These are phyloP conservation scores for Acrocephalus arundinaceus DNA, from an alignment of 2,113 vertebrate genomes.

Conservation along the genomic window DNA sequence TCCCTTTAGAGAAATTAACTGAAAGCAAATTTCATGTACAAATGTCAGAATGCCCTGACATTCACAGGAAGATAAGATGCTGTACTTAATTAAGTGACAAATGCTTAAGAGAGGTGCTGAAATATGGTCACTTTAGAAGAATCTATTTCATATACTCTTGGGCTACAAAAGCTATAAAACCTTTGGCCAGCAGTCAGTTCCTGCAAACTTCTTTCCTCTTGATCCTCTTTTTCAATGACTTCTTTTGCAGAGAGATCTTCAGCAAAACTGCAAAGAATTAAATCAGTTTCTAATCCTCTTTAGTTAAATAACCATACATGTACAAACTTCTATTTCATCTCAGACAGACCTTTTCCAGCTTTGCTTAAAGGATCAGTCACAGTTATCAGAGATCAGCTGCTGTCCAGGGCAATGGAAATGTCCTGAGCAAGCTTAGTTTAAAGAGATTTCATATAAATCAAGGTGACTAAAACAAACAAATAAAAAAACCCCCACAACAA, in stretches of 20 bases:
- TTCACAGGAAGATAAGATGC: not conserved
- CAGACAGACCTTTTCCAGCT: slow-evolving; percentile 39
- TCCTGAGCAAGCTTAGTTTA: not conserved
- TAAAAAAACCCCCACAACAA: not conserved
- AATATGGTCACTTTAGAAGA: slow-evolving; percentile 29
- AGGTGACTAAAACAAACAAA: not conserved
- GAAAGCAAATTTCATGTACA: not conserved
- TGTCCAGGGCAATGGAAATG: not conserved
- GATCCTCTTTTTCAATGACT: slow-evolving; percentile 68
- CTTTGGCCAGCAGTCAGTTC: slow-evolving; percentile 65
- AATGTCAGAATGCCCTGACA: not conserved
- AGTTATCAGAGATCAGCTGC: slow-evolving; percentile 16
- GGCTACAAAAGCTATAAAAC: slow-evolving; percentile 65
- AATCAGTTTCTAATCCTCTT: slow-evolving; percentile 66
- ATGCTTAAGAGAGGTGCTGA: slow-evolving; percentile 39
- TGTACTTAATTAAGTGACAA: slow-evolving; percentile 9
- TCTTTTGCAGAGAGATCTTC: slow-evolving; percentile 68
- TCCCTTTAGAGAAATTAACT: not conserved
- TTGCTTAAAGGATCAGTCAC: slow-evolving; percentile 18
- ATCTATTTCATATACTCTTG: slow-evolving; percentile 49
- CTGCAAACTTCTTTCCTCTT: slow-evolving; percentile 70
- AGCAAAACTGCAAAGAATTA: slow-evolving; percentile 71
- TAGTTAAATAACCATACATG: slow-evolving; percentile 30
- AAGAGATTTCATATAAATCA: not conserved
- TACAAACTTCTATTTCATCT: slow-evolving; percentile 41